These are phyloP conservation scores for Gymnoscelis rufifasciata DNA, from an alignment of 2,888 invertebrate genomes.

Conservation along the genomic window DNA sequence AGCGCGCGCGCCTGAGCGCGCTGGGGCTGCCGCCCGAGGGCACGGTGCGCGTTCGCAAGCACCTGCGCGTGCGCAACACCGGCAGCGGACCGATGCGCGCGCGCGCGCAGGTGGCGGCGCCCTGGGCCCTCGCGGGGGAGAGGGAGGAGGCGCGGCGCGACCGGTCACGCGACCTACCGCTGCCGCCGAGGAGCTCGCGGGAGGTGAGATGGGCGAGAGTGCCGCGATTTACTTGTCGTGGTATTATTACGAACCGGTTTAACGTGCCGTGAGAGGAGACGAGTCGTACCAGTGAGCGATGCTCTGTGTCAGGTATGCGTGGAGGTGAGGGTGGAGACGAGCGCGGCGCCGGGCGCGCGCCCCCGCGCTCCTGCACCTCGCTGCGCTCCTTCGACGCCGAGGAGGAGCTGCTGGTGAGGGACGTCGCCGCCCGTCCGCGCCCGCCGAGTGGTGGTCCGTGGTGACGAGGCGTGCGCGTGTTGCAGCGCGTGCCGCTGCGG, in stretches of 20 bases:
- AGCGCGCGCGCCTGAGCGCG: constrained; percentile 44
- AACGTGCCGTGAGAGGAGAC: too few relatives aligned
- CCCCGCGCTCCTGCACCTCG: constrained; percentile 21
- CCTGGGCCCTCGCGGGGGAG: constrained; percentile 31
- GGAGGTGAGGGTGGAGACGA: constrained; percentile 37
- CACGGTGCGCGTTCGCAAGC: constrained; percentile 36
- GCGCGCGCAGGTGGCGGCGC: background rate
- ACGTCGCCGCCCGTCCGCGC: background rate
- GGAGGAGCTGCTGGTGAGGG: constrained; percentile 33
- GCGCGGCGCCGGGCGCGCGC: background rate
- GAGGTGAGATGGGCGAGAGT: constrained; percentile 32
- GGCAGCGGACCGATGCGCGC: background rate
- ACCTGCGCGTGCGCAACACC: background rate
- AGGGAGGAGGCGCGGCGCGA: constrained; percentile 16
- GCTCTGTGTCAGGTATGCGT: constrained; percentile 48
- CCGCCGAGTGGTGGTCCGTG: background rate
- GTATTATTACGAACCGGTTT: too few relatives aligned
- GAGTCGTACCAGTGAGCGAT: too few relatives aligned
- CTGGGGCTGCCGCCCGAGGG: constrained; percentile 42
- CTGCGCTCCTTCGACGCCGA: constrained; percentile 41
- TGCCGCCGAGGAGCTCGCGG: constrained; percentile 36
- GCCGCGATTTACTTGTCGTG: too few relatives aligned
- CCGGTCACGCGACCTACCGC: constrained; percentile 8
- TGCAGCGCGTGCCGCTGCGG: constrained; percentile 44
- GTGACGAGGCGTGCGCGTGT: background rate